Percentiles rank a stretch among this genome's conserved stretches.
Evolutionary conservation across 1,140 invertebrate genomes (phyloP).

Genomic region (Helicoverpa zea): DNA sequence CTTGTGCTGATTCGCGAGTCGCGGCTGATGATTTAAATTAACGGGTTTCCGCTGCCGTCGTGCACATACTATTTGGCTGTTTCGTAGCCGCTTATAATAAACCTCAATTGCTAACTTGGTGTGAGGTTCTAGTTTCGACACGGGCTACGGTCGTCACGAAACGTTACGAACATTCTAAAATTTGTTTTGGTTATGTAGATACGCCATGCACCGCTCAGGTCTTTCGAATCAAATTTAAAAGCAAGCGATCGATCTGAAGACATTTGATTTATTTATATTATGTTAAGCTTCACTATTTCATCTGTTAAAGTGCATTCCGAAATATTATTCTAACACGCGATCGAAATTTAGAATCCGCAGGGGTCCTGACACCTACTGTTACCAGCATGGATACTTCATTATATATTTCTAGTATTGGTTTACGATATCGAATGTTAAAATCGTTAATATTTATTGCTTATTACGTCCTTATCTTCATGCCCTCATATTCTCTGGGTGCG

Average conservation of each 20-base stretch:
- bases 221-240: slow-evolving; percentile 31
- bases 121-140: slow-evolving; percentile 59
- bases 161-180: slow-evolving; percentile 49
- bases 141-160: slow-evolving; percentile 66
- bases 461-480: slow-evolving; percentile 31
- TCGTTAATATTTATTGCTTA: slow-evolving; percentile 33
- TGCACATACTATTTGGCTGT: slow-evolving; percentile 74
- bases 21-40: slow-evolving; percentile 57
- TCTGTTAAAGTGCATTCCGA: slow-evolving; percentile 43
- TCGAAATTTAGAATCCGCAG: slow-evolving; percentile 45
- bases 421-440: slow-evolving; percentile 32
- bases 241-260: slow-evolving; percentile 11
- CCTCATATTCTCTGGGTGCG: slow-evolving; percentile 18
- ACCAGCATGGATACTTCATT: slow-evolving; percentile 25
- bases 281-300: slow-evolving; percentile 35
- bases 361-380: slow-evolving; percentile 50
- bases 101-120: slow-evolving; percentile 62
- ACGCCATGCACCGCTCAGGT: slow-evolving; percentile 8
- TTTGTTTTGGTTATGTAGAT: slow-evolving; percentile 50
- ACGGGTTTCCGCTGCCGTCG: slow-evolving; percentile 69
- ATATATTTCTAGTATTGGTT: slow-evolving; percentile 33
- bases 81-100: slow-evolving; percentile 72
- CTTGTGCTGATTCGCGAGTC: slow-evolving; percentile 48
- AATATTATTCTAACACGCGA: slow-evolving; percentile 38
- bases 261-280: slow-evolving; percentile 37